phyloP scores from a whole-genome alignment of 1,140 invertebrate genomes.

The Cyclargus thomasi region DNA sequence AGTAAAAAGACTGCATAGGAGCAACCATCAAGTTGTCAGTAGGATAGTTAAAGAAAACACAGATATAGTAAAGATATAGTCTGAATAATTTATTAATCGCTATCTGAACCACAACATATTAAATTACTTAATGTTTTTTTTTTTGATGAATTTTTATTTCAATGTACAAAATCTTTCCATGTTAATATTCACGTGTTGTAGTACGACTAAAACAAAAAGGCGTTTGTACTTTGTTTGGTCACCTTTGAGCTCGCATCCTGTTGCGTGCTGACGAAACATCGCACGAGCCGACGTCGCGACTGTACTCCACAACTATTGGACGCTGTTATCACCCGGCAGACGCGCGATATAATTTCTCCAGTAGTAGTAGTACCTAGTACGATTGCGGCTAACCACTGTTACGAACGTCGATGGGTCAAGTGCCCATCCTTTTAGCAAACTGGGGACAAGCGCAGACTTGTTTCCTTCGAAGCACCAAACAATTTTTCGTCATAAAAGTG shows the following conservation, averaged over 20 bases:
- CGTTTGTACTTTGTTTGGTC: background rate
- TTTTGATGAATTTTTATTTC: too few species aligned
- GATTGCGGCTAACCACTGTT: background rate
- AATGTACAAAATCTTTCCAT: background rate
- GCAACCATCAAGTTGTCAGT: too few species aligned
- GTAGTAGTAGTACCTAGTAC: slow-evolving; percentile 30
- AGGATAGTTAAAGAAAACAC: too few species aligned
- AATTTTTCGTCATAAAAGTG: too few species aligned
- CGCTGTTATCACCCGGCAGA: slow-evolving; percentile 56
- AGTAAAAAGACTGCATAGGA: too few species aligned
- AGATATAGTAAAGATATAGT: too few species aligned
- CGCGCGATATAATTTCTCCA: slow-evolving; percentile 69
- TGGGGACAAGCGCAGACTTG: background rate
- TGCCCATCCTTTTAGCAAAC: background rate
- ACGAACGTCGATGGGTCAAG: background rate
- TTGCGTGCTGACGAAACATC: slow-evolving; percentile 62
- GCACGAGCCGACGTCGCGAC: slow-evolving; percentile 55
- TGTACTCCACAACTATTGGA: slow-evolving; percentile 55
- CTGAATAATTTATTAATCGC: too few species aligned
- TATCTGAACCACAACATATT: too few species aligned
- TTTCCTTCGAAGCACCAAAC: background rate
- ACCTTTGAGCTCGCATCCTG: slow-evolving; percentile 51
- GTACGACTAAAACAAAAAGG: background rate
- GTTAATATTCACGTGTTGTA: background rate
- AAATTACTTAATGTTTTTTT: too few species aligned